phyloP scores from a whole-genome alignment of 2,888 invertebrate species.

The Dryobotodes eremita region DNA sequence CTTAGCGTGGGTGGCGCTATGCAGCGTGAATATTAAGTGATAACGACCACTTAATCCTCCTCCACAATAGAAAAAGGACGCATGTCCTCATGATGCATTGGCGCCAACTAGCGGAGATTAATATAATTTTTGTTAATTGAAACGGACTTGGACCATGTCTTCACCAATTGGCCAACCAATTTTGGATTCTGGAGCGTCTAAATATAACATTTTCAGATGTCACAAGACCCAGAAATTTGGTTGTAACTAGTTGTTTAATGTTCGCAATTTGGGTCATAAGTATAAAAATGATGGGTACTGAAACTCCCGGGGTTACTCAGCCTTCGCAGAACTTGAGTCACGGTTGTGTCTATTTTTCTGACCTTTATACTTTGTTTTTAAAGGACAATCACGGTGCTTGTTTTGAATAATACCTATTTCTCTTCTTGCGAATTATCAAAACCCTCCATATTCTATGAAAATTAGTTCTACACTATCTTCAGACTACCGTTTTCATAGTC shows the following conservation, averaged over 20 bases:
- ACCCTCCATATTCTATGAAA: slow-evolving; percentile 22
- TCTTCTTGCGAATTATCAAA: neutral
- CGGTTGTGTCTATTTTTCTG: slow-evolving; percentile 36
- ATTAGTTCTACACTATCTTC: slow-evolving; percentile 20
- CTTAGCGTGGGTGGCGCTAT: slow-evolving; percentile 57
- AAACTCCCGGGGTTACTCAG: slow-evolving; percentile 30
- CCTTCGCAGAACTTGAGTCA: slow-evolving; percentile 57
- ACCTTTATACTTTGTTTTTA: slow-evolving; percentile 42
- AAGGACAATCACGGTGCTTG: slow-evolving; percentile 1
- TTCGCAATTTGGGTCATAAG: slow-evolving; percentile 59
- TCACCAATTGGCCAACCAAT: slow-evolving; percentile 81
- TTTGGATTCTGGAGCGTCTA: slow-evolving; percentile 83
- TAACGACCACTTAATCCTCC: slow-evolving; percentile 57
- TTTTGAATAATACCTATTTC: slow-evolving; percentile 24
- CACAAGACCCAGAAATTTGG: slow-evolving; percentile 64
- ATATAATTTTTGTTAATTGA: slow-evolving; percentile 88
- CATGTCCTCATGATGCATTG: slow-evolving; percentile 70
- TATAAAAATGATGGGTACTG: slow-evolving; percentile 28
- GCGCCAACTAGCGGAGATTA: slow-evolving; percentile 84
- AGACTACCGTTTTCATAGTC: slow-evolving; percentile 20
- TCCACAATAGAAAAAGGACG: slow-evolving; percentile 45
- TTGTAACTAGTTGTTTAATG: slow-evolving; percentile 54
- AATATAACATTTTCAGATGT: slow-evolving; percentile 78
- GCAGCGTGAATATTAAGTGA: slow-evolving; percentile 63
- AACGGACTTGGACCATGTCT: slow-evolving; percentile 80